Percentiles rank a stretch among this genome's conserved stretches.
These are phyloP conservation scores for Diabrotica balteata DNA, from an alignment of 2,888 invertebrate species.

Conservation along the genomic window DNA sequence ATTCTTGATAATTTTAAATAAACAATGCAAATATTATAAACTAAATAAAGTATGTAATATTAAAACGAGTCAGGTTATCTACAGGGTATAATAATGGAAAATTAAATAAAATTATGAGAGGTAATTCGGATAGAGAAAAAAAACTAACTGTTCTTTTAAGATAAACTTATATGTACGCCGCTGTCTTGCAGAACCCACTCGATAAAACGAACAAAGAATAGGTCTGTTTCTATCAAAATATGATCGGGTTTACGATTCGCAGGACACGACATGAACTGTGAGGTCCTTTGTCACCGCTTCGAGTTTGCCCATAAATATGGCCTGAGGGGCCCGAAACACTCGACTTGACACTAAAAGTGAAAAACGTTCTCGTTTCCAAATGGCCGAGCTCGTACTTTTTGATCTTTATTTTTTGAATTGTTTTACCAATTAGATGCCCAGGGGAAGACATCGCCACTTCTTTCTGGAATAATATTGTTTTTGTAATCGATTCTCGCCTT, in stretches of 20 bases:
- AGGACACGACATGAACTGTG: conserved; percentile 51
- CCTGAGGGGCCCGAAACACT: conserved; percentile 46
- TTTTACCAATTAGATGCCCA: conserved; percentile 22
- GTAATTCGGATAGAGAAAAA: no score
- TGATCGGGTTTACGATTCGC: conserved; percentile 52
- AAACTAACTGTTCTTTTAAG: no score
- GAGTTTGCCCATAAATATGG: conserved; percentile 51
- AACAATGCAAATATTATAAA: no score
- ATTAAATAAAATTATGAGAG: no score
- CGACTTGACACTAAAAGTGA: conserved; percentile 44
- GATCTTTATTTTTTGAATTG: conserved; percentile 25
- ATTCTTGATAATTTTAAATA: no score
- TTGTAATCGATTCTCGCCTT: no score
- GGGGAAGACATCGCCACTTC: not conserved
- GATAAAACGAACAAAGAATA: conserved; percentile 51
- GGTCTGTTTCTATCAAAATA: conserved; percentile 49
- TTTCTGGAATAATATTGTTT: no score
- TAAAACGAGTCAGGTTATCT: no score
- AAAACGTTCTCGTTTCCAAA: conserved; percentile 41
- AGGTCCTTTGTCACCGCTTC: conserved; percentile 51
- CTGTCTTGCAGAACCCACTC: conserved; percentile 30
- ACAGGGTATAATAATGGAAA: no score
- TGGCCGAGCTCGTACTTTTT: conserved; percentile 28
- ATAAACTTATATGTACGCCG: not conserved
- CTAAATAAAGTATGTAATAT: no score